These are phyloP conservation scores for Netelia melanura DNA, from an alignment of 2,888 invertebrate genomes.

Conservation along the genomic window DNA sequence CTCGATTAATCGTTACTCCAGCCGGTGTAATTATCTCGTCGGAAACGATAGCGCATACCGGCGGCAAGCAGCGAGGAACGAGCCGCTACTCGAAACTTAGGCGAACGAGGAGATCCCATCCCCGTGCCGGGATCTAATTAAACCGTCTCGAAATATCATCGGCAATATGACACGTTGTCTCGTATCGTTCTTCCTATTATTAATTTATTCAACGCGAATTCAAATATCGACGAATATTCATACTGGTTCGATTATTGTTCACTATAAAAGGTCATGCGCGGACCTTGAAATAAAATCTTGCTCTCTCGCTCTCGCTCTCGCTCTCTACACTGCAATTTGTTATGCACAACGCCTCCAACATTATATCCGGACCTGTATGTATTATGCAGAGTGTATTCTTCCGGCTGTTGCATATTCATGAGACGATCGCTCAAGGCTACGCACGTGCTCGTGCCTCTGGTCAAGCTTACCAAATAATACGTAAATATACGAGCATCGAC, in stretches of 20 bases:
- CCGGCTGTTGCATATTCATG: constrained; percentile 68
- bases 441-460: constrained; percentile 58
- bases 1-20: constrained; percentile 73
- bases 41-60: constrained; percentile 59
- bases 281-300: constrained; percentile 28
- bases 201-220: not conserved
- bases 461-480: constrained; percentile 47
- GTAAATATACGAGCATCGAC: not conserved
- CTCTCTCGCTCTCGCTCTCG: not conserved
- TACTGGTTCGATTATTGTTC: not conserved
- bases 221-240: not conserved
- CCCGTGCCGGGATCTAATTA: constrained; percentile 39
- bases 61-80: constrained; percentile 23
- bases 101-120: not conserved
- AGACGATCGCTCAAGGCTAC: constrained; percentile 61
- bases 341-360: constrained; percentile 22
- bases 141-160: not conserved
- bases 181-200: too few relatives aligned
- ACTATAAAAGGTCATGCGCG: not conserved
- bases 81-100: not conserved
- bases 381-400: constrained; percentile 67
- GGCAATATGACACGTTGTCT: too few relatives aligned
- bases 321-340: constrained; percentile 4
- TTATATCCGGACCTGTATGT: constrained; percentile 54
- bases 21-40: constrained; percentile 68